Conservation (phyloP, 1,140 invertebrate genomes). For the Drosophila persimilis region DNA sequence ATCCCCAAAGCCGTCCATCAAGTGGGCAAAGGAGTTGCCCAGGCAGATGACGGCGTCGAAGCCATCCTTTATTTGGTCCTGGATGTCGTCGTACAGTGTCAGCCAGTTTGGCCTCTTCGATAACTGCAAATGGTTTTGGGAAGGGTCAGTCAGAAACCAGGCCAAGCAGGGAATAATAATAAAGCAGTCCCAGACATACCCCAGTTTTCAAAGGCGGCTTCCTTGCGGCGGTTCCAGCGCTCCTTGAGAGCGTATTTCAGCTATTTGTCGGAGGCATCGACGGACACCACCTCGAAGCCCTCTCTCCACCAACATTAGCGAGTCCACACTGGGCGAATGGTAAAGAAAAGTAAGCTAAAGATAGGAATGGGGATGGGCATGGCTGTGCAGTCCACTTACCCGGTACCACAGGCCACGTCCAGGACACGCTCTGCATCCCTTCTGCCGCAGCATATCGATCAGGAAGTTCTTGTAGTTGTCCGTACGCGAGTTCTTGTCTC, state of each 20-base stretch:
- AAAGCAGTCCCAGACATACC: conserved; percentile 84
- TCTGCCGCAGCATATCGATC: conserved; percentile 87
- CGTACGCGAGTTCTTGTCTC: conserved; percentile 91
- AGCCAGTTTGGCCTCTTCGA: conserved; percentile 93
- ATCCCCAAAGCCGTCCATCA: conserved; percentile 90
- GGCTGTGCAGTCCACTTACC: conserved; percentile 84
- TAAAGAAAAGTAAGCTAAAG: not conserved
- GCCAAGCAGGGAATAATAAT: no score
- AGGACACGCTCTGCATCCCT: conserved; percentile 89
- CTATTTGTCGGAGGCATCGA: conserved; percentile 96
- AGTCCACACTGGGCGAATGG: conserved; percentile 88
- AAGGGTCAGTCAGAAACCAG: not conserved
- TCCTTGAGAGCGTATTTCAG: conserved; percentile 93
- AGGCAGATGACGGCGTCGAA: conserved; percentile 94
- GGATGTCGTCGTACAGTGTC: conserved; percentile 88
- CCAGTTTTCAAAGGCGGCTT: conserved; percentile 92
- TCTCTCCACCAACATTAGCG: conserved; percentile 93
- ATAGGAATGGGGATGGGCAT: not conserved
- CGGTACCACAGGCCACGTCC: conserved; percentile 94
- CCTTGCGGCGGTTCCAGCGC: conserved; percentile 91
- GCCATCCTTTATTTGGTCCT: conserved; percentile 85
- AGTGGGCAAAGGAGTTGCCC: conserved; percentile 95
- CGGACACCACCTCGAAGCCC: conserved; percentile 92
- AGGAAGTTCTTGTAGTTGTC: conserved; percentile 93
- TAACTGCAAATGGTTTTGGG: conserved; percentile 84